A percentile compares a stretch with the other conserved stretches of the same genome.
These are phyloP conservation scores for Pterophyllum scalare DNA, from an alignment of 2,113 vertebrate species.

Conservation along the genomic window DNA sequence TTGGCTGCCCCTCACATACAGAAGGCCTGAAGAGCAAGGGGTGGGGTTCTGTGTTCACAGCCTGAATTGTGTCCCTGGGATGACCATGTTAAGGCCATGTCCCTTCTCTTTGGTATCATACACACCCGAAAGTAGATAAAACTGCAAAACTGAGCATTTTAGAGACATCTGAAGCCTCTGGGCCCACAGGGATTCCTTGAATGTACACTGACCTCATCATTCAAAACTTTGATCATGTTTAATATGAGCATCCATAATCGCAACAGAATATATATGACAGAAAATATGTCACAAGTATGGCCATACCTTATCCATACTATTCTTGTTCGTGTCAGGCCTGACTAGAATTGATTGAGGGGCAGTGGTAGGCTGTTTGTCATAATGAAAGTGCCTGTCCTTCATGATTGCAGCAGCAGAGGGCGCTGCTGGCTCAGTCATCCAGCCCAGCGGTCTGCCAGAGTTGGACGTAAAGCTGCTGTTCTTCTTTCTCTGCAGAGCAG, in stretches of 20 bases:
- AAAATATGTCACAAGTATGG: not conserved
- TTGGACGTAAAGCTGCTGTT: conserved; percentile 60
- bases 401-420: conserved; percentile 80
- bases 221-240: not conserved
- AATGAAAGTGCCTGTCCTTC: conserved; percentile 81
- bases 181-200: not conserved
- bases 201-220: not conserved
- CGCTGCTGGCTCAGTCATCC: conserved; percentile 72
- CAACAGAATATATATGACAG: not conserved
- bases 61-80: too few relatives aligned
- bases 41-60: not conserved
- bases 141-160: not conserved
- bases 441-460: conserved; percentile 53
- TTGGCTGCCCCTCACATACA: too few relatives aligned
- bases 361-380: conserved; percentile 68
- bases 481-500: conserved; percentile 78
- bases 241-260: not conserved
- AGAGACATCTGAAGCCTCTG: not conserved
- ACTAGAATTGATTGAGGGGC: conserved; percentile 92
- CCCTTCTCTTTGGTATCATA: not conserved
- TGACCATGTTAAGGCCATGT: not conserved
- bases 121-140: not conserved
- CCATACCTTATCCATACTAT: conserved; percentile 87
- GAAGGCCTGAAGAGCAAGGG: not conserved
- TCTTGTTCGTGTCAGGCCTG: conserved; percentile 89